These are phyloP conservation scores for Tanypteryx hageni DNA, from an alignment of 2,888 invertebrate genomes.

Conservation along the genomic window DNA sequence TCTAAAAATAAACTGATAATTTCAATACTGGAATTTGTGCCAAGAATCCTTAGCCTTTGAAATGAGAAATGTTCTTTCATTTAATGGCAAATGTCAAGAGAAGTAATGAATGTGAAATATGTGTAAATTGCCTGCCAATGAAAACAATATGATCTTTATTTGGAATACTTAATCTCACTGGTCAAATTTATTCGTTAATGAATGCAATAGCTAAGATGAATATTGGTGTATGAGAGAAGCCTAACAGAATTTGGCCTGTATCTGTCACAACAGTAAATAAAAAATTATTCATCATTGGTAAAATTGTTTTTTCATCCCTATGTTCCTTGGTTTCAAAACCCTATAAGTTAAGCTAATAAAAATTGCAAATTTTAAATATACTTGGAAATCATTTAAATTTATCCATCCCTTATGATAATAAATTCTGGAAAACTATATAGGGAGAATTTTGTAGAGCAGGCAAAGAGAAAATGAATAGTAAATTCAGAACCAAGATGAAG, in stretches of 20 bases:
- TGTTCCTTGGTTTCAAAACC: background rate
- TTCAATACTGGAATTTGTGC: background rate
- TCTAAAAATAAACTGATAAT: background rate
- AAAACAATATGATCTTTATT: background rate
- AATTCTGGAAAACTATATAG: no score
- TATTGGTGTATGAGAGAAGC: slow-evolving; percentile 57
- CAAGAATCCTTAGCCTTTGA: background rate
- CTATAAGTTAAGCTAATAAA: background rate
- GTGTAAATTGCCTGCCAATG: slow-evolving; percentile 13
- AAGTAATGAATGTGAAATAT: slow-evolving; percentile 9
- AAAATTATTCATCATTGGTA: slow-evolving; percentile 44
- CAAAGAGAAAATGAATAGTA: no score
- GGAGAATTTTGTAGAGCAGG: no score
- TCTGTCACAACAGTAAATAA: slow-evolving; percentile 58
- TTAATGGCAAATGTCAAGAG: slow-evolving; percentile 2
- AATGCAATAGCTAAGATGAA: slow-evolving; percentile 44
- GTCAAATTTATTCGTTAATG: slow-evolving; percentile 41
- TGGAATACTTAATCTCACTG: slow-evolving; percentile 19
- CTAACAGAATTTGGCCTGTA: slow-evolving; percentile 59
- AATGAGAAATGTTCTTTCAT: background rate
- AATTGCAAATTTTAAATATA: no score
- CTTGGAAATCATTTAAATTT: no score
- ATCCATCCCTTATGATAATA: no score
- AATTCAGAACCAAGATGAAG: no score
- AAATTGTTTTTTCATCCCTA: background rate